Conservation (phyloP, 1,140 invertebrate species). For the Hesperophylax magnus region DNA sequence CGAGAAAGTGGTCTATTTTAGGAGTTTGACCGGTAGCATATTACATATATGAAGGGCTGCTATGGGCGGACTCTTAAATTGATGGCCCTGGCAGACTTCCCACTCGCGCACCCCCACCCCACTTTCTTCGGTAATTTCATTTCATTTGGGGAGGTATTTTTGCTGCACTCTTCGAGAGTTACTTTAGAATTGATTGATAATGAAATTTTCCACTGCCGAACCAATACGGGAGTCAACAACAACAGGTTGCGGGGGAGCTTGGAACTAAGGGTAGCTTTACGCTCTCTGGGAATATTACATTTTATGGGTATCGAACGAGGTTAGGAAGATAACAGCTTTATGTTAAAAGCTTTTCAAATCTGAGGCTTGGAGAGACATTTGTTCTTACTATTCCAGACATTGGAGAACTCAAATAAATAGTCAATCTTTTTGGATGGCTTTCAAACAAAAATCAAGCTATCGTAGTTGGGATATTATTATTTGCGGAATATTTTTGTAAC, state of each 20-base stretch:
- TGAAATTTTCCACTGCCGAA: conserved; percentile 55
- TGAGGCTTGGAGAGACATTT: too few species aligned
- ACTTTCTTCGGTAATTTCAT: conserved; percentile 53
- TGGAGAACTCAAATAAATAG: too few species aligned
- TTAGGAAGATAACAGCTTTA: neutral
- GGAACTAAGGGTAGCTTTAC: neutral
- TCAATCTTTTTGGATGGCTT: too few species aligned
- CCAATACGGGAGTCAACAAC: conserved; percentile 41
- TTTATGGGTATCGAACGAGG: neutral
- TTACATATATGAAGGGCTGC: too few species aligned
- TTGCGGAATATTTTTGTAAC: too few species aligned
- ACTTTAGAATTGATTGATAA: conserved; percentile 55
- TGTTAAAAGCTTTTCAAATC: neutral
- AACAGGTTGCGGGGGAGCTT: conserved; percentile 7
- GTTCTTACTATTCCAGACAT: too few species aligned
- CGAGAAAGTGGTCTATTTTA: too few species aligned
- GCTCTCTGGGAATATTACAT: neutral
- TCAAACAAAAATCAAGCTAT: too few species aligned
- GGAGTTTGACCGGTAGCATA: too few species aligned
- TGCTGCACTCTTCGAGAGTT: conserved; percentile 49
- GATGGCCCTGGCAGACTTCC: too few species aligned
- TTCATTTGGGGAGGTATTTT: conserved; percentile 51
- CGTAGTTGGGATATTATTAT: too few species aligned
- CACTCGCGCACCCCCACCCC: neutral
- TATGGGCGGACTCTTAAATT: too few species aligned